Base-by-base conservation (phyloP, 2,888 invertebrate species). In the Imbricaverruca yamaguchii region DNA sequence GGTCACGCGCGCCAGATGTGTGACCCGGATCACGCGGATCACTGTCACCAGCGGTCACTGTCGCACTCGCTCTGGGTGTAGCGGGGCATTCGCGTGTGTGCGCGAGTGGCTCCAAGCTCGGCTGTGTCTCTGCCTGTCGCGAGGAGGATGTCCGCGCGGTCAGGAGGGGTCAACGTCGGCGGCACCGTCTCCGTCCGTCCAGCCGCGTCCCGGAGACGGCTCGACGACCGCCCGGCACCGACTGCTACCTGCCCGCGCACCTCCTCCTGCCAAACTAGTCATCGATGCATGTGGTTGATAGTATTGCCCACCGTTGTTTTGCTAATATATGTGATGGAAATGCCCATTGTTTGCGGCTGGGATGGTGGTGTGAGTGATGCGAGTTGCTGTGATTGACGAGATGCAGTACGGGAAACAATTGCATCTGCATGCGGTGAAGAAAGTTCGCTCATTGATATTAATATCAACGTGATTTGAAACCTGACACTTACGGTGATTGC, bases 1-100 rank as follows among this genome's bases (percentile, higher is more conserved):
- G 39, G 39, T 39, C 39, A 39, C 39, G 39, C 39, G 2, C 39
- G 39, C 39, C 39, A 39, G 39, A 39, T 39, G 39, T 39, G 39
- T 4, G 39, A 57, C 15, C 25, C 23, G 78, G 23, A 10, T 21
- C 79, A 57, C 15, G 13, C 74, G 74, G 12, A 23, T 21, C 74
- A 74, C 21, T 55, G 21, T 55, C 74, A 74, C 21, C 74, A 74
- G 55, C 6, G 74, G 74, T 53, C 53, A 55, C 74, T 59, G 15
- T 79, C 79, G 10, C 79, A 79, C 57, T 79, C 79, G 57, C 79
- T 79, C 23, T 79, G 79, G 79, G 79, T 79, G 79, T 79, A 79
- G 57, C n/a, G 6, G 69, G 4, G 25, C 15, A 7, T 9, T 1
- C 9, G 15, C 0, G 8, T 12, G 1, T 67, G 67, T 67, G n/a